phyloP scores from a whole-genome alignment of 2,888 invertebrate genomes.

The Slavum lentiscoides region DNA sequence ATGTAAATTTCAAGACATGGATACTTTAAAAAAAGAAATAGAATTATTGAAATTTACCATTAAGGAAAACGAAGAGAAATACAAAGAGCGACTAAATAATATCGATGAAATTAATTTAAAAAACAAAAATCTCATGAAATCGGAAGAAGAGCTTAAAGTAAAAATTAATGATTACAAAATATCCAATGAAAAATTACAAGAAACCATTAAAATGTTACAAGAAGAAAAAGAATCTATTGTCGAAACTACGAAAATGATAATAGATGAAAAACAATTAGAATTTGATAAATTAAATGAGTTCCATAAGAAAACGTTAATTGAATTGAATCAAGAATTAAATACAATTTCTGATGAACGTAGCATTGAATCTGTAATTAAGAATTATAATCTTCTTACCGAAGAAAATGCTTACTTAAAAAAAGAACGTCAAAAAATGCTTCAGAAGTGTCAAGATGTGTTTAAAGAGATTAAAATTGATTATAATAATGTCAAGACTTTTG shows the following conservation, averaged over 20 bases:
- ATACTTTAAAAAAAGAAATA: conserved; percentile 38
- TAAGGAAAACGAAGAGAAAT: conserved; percentile 23
- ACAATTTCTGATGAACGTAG: conserved; percentile 49
- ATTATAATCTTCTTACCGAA: conserved; percentile 39
- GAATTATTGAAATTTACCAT: not conserved
- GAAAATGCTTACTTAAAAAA: conserved; percentile 54
- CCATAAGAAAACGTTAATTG: conserved; percentile 34
- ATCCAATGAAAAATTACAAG: conserved; percentile 20
- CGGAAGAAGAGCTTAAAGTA: conserved; percentile 24
- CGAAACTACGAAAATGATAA: conserved; percentile 12
- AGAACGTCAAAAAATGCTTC: conserved; percentile 48
- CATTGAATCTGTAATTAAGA: conserved; percentile 50
- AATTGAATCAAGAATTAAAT: conserved; percentile 43
- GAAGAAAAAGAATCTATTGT: conserved; percentile 26
- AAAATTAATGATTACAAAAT: conserved; percentile 8
- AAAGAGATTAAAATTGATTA: conserved; percentile 34
- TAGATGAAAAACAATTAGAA: conserved; percentile 29
- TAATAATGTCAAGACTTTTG: conserved; percentile 23
- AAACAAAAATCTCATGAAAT: conserved; percentile 10
- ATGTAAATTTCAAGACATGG: conserved; percentile 21
- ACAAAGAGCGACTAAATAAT: conserved; percentile 1
- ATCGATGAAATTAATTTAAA: conserved; percentile 24
- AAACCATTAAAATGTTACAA: not conserved
- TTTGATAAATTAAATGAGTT: conserved; percentile 22
- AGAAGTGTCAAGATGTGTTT: conserved; percentile 15